A percentile compares a stretch with the other conserved stretches of the same genome.
Evolutionary conservation across 1,140 invertebrate species (phyloP).

Genomic region (Cyphomyrmex costatus): DNA sequence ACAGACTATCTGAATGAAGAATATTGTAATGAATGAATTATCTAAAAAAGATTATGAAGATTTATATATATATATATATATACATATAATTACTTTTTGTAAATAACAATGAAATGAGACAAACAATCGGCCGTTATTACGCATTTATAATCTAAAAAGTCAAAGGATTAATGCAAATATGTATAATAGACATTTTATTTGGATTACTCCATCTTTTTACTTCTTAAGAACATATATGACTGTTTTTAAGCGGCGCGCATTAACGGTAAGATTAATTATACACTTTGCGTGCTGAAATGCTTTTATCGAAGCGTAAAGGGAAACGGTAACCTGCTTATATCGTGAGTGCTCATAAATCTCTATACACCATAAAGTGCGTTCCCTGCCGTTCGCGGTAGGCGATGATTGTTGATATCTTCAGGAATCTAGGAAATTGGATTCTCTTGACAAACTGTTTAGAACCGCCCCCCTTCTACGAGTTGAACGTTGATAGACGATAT

Average conservation of each 20-base stretch:
- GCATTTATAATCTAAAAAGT: background rate
- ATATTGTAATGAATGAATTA: slow-evolving; percentile 3
- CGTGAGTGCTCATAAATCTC: slow-evolving; percentile 55
- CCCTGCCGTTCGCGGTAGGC: slow-evolving; percentile 21
- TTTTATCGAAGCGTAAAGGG: background rate
- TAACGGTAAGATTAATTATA: slow-evolving; percentile 46
- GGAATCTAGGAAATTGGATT: slow-evolving; percentile 61
- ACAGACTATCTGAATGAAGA: background rate
- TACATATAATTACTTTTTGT: background rate
- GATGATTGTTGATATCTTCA: slow-evolving; percentile 55
- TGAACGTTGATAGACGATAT: slow-evolving; percentile 51
- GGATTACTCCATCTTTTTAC: background rate
- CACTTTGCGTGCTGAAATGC: slow-evolving; percentile 4
- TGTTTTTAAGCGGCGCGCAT: slow-evolving; percentile 12
- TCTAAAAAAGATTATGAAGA: no score
- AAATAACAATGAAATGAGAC: background rate
- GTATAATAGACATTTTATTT: slow-evolving; percentile 2
- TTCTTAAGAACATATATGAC: background rate
- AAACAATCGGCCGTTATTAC: background rate
- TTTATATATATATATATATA: no score
- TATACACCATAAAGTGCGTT: slow-evolving; percentile 53
- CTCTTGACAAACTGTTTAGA: slow-evolving; percentile 64
- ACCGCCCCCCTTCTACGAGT: background rate
- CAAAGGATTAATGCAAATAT: background rate
- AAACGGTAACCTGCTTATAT: slow-evolving; percentile 21